Percentiles rank a stretch among this genome's conserved stretches.
These are phyloP conservation scores for Zapornia atra DNA, from an alignment of 2,113 vertebrate species.

Conservation along the genomic window DNA sequence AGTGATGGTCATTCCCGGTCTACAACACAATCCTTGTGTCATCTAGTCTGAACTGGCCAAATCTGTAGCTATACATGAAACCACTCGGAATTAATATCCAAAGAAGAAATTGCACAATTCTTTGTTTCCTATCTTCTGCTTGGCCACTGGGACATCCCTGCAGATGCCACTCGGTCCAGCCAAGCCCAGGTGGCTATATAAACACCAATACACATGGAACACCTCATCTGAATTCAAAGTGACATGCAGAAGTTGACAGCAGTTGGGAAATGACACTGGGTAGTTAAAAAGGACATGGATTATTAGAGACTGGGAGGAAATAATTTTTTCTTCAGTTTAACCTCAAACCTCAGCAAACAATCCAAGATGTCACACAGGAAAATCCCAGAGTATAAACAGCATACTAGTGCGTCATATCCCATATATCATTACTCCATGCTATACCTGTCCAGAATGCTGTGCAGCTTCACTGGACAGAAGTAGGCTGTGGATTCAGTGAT, in stretches of 20 bases:
- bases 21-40: not conserved
- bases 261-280: not conserved
- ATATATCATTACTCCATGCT: constrained; percentile 25
- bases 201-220: not conserved
- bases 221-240: not conserved
- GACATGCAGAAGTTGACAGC: not conserved
- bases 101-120: not conserved
- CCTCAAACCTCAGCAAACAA: constrained; percentile 45
- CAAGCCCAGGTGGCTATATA: not conserved
- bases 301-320: not conserved
- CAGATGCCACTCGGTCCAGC: no score
- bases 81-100: not conserved
- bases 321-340: constrained; percentile 8
- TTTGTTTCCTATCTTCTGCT: not conserved
- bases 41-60: not conserved
- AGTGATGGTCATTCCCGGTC: not conserved
- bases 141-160: not conserved
- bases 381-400: not conserved
- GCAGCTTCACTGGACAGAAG: not conserved
- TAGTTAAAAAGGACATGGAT: not conserved
- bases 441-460: not conserved
- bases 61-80: not conserved
- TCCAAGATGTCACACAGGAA: not conserved
- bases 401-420: not conserved
- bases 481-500: constrained; percentile 30